Evolutionary conservation across 2,797 vertebrate genomes (phyloP), one percentile per base, ranked within the genome.

Genomic region (Geotrypetes seraphini): DNA sequence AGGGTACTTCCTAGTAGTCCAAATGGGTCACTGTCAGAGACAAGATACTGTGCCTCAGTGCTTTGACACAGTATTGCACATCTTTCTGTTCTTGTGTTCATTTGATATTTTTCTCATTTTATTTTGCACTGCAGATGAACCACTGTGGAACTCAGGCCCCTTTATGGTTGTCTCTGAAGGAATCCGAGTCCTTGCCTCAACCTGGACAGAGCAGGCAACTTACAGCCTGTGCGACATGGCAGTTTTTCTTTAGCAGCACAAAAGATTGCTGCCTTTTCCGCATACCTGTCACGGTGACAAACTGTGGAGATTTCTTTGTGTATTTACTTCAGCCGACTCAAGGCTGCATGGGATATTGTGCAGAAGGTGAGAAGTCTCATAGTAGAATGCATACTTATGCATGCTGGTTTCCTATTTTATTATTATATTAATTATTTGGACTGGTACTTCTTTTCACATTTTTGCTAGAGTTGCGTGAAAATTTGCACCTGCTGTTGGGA

Each of bases 281-380:
- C 49, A 81, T 96, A 55, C 92, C 90, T 0, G 72, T 95, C 47
- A 81, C 78, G 1, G 84, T 93, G 14, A 79, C 88, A 27, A 91
- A 89, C 66, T 95, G 92, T 1, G 85, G 87, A n/a, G 66, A 57
- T 10, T 93, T 92, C 69, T 91, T 79, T 33, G 79, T 96, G 20
- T 95, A 96, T 56, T 79, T 91, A 3, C 83, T 95, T 5, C 89
- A 91, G 37, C 87, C 91, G 10, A 94, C 89, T 1, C 89, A 87
- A 56, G 89, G 88, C 19, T 95, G 89, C 53, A 96, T 93, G 90
- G 90, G 83, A 3, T 96, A 93, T 60, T 96, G 93, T 33, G 86
- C 90, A 38, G 69, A 94, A 74, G 90, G 89, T 88, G 60, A 47
- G 67, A 33, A 51, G 36, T 10, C 2, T 3, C 18, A 16, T 38